Conservation (phyloP, 1,140 invertebrate genomes). For the Lordiphosa mommai region DNA sequence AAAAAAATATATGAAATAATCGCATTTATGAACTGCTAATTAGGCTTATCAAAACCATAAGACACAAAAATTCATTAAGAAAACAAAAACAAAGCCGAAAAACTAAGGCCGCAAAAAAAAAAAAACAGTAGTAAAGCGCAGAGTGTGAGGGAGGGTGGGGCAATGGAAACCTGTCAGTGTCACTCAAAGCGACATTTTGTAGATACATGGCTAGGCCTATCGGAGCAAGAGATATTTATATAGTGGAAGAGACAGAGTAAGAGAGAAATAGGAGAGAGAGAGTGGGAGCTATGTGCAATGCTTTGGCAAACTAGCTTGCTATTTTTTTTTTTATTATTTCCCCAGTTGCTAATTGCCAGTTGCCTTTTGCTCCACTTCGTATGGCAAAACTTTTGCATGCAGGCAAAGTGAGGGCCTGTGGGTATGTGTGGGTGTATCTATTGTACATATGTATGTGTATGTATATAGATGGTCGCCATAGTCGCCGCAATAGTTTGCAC, state of each 20-base stretch:
- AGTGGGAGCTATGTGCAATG: conserved; percentile 42
- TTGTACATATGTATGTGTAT: neutral
- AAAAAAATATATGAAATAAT: conserved; percentile 20
- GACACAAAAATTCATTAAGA: conserved; percentile 16
- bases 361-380: conserved; percentile 49
- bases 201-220: conserved; percentile 8
- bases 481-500: conserved; percentile 38
- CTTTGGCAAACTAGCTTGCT: conserved; percentile 46
- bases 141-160: neutral
- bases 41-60: conserved; percentile 37
- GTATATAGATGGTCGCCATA: conserved; percentile 13
- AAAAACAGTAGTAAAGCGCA: neutral
- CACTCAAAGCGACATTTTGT: conserved; percentile 22
- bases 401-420: conserved; percentile 15
- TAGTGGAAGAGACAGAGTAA: neutral
- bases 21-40: conserved; percentile 41
- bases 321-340: conserved; percentile 33
- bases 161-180: conserved; percentile 40
- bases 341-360: conserved; percentile 47
- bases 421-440: conserved; percentile 9
- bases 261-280: conserved; percentile 14
- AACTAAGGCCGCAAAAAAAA: conserved; percentile 1
- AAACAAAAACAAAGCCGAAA: conserved; percentile 13
- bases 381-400: conserved; percentile 47
- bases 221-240: neutral